Evolutionary conservation across 2,888 invertebrate species (phyloP), one percentile per base, ranked within the genome.

Genomic region (Ganaspis brasiliensis): DNA sequence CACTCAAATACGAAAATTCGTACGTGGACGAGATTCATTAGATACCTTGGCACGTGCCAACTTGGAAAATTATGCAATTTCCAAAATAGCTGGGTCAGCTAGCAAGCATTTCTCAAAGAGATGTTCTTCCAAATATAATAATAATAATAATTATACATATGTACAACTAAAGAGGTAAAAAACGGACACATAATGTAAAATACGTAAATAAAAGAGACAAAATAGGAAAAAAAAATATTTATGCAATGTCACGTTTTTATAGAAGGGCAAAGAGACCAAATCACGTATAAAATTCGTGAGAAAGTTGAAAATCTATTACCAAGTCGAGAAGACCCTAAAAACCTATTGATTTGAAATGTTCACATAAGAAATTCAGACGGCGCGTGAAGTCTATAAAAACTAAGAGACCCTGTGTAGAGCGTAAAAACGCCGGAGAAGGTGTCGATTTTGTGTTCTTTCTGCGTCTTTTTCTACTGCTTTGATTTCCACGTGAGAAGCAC

Each of bases 1-100:
- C 80, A 77, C 84, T 84, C 87, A 87, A 90, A 89, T 88, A 89
- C 89, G 89, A 89, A 89, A 89, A 89, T 90, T 89, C 87, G 85
- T 88, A 89, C 89, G 89, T 89, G 88, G 83, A 71, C 78, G 84
- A 82, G 81, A 79, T 79, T 76, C 83, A 84, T 84, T 84, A 87
- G 82, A 77, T 81, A 78, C 77, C 63, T 61, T 59, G 16, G 40
- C 61, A 67, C 67, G 67, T 67, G 67, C 24, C 40, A 67, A 67
- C 21, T n/a, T n/a, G 40, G 26, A 59, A 59, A 59, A 59, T 59
- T 26, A 59, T 9, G n/a, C n/a, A 26, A 31, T 31, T 31, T 31
- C 6, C 31, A 31, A 31, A 31, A 31, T 31, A 31, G 31, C 31
- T 31, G 31, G 31, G 31, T 31, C 31, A 31, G 31, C 31, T 4